Percentiles rank a stretch among this genome's conserved stretches.
Conservation (phyloP, 1,140 invertebrate species). For the Ctenoplectra terminalis region DNA sequence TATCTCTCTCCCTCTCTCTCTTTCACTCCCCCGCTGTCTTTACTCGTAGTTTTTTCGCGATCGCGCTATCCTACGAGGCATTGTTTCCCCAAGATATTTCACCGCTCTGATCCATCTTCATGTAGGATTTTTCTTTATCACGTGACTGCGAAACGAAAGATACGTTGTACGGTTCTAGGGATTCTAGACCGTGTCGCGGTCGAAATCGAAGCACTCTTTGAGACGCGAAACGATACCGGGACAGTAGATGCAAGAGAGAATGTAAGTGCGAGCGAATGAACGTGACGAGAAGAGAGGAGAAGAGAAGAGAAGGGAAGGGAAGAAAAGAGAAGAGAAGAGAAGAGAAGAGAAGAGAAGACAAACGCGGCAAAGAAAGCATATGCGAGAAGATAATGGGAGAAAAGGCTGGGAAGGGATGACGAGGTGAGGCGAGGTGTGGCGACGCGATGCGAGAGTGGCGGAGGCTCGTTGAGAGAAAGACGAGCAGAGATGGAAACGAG, state of each 20-base stretch:
- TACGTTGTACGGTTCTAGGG: background rate
- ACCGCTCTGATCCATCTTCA: background rate
- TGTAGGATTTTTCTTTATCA: constrained; percentile 18
- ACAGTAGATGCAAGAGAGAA: background rate
- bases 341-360: constrained; percentile 16
- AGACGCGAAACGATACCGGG: constrained; percentile 12
- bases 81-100: background rate
- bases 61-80: too few relatives aligned
- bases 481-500: constrained; percentile 57
- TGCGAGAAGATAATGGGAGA: constrained; percentile 4
- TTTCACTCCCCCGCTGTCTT: background rate
- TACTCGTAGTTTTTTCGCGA: background rate
- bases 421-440: constrained; percentile 12
- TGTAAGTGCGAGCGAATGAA: too few relatives aligned
- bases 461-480: constrained; percentile 52
- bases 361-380: constrained; percentile 2
- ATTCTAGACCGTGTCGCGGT: constrained; percentile 20
- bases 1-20: too few relatives aligned
- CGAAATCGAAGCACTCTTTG: constrained; percentile 31
- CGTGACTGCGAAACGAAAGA: constrained; percentile 16
- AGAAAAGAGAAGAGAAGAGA: background rate
- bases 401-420: background rate
- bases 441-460: constrained; percentile 25
- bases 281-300: too few relatives aligned
- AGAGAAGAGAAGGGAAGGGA: constrained; percentile 3